Conservation (phyloP, 2,888 invertebrate species). For the Cancer borealis region DNA sequence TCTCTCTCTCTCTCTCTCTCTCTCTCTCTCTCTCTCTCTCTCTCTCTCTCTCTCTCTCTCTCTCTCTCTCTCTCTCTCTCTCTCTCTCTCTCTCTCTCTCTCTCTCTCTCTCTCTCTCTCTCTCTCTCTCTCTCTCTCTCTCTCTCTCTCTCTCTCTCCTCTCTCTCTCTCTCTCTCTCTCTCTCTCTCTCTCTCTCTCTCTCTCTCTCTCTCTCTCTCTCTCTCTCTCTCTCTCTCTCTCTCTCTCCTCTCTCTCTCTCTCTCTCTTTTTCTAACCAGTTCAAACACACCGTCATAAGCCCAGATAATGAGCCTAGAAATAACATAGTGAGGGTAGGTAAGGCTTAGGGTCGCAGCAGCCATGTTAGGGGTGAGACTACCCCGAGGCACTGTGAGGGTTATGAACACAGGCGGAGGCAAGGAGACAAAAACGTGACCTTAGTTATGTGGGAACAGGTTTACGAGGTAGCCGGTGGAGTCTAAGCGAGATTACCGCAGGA, state of each 20-base stretch:
- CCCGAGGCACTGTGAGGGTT: background rate
- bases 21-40: no score
- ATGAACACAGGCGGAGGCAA: background rate
- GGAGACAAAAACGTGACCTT: slow-evolving; percentile 5
- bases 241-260: no score
- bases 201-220: no score
- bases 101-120: slow-evolving; percentile 1
- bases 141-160: no score
- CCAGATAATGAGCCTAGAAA: background rate
- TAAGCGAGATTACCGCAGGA: background rate
- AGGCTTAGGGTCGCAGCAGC: background rate
- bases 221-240: no score
- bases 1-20: no score
- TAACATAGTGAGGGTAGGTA: background rate
- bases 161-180: no score
- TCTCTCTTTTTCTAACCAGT: no score
- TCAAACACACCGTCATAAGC: background rate
- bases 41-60: no score
- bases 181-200: no score
- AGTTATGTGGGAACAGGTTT: slow-evolving; percentile 27
- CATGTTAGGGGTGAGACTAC: background rate
- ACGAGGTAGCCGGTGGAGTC: background rate
- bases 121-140: background rate
- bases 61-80: no score
- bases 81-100: background rate